These are phyloP conservation scores for Ceratothoa steindachneri DNA, from an alignment of 2,888 invertebrate species.

Conservation along the genomic window DNA sequence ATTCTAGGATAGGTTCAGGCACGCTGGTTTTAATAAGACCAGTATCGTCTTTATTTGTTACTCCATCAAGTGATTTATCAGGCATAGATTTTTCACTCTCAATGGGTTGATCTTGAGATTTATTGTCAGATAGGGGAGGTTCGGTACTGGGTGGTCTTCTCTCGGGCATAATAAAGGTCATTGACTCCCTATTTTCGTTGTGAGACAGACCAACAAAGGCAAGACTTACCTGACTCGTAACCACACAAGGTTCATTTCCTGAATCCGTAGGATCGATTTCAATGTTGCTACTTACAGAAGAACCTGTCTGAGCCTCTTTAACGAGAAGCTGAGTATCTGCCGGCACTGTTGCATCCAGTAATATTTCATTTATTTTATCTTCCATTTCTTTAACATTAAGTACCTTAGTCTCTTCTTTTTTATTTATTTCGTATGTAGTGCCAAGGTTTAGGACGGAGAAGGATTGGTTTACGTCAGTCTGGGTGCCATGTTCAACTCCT, in stretches of 20 bases:
- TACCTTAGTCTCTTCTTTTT: slow-evolving; percentile 16
- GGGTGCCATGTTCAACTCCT: slow-evolving; percentile 30
- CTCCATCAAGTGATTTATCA: not conserved
- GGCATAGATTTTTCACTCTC: not conserved
- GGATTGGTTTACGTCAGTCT: slow-evolving; percentile 29
- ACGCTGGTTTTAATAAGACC: not conserved
- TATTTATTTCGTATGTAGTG: slow-evolving; percentile 26
- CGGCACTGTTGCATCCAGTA: slow-evolving; percentile 39
- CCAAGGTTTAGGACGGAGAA: slow-evolving; percentile 34
- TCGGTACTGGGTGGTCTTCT: not conserved
- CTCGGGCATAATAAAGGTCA: not conserved
- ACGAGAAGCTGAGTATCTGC: slow-evolving; percentile 41
- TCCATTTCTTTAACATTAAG: slow-evolving; percentile 11
- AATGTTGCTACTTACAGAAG: slow-evolving; percentile 16
- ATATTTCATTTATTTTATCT: slow-evolving; percentile 32
- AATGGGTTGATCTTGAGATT: not conserved
- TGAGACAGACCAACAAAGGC: slow-evolving; percentile 39
- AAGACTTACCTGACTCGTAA: slow-evolving; percentile 44
- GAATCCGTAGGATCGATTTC: slow-evolving; percentile 40
- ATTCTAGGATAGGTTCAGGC: not conserved
- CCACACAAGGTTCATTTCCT: slow-evolving; percentile 34
- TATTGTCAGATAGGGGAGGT: not conserved
- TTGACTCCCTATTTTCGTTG: not conserved
- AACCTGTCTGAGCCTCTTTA: slow-evolving; percentile 26
- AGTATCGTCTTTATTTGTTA: not conserved